A percentile compares a stretch with the other conserved stretches of the same genome.
Conservation (phyloP, 2,797 vertebrate genomes). For the Cheirogaleus major region DNA sequence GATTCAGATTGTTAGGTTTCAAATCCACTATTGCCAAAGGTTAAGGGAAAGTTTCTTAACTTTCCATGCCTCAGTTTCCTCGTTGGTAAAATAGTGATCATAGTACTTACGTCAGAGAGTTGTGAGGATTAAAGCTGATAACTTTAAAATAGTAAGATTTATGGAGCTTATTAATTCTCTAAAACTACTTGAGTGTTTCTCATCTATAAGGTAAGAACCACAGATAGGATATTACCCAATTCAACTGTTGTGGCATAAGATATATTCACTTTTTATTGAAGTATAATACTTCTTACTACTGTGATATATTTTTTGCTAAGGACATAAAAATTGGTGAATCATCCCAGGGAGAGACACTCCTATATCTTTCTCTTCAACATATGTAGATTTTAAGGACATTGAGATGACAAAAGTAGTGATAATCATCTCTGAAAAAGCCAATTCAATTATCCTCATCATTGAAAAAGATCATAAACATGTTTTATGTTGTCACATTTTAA, state of each 20-base stretch:
- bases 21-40: neutral
- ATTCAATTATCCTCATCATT: neutral
- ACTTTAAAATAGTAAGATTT: neutral
- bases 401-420: neutral
- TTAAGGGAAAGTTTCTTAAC: neutral
- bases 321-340: neutral
- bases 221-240: neutral
- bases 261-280: neutral
- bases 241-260: neutral
- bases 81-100: neutral
- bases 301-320: neutral
- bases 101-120: neutral
- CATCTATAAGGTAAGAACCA: neutral
- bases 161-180: neutral
- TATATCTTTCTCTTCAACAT: neutral
- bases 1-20: neutral
- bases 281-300: neutral
- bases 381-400: neutral
- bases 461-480: neutral
- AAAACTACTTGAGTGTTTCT: neutral
- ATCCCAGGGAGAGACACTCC: neutral
- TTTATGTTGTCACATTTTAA: slow-evolving; percentile 15
- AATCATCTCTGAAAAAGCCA: neutral
- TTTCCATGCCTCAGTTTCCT: neutral
- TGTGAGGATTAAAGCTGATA: neutral